A percentile compares a stretch with the other conserved stretches of the same genome.
These are phyloP conservation scores for Eilema depressum DNA, from an alignment of 2,888 invertebrate species.

Conservation along the genomic window DNA sequence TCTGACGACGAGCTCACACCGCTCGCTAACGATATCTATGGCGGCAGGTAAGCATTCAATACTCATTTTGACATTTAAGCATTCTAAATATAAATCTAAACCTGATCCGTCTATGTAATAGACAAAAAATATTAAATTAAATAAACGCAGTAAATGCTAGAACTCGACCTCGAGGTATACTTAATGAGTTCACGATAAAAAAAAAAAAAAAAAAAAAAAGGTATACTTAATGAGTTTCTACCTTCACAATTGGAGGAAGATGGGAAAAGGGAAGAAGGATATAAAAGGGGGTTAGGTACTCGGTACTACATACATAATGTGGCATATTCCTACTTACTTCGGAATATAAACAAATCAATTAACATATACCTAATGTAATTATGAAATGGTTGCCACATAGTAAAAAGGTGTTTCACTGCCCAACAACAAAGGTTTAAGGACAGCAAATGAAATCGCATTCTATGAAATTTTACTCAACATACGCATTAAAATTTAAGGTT, in stretches of 20 bases:
- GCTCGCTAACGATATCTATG: slow-evolving; percentile 95
- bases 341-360: neutral
- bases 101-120: neutral
- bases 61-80: neutral
- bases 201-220: no score
- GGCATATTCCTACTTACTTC: no score
- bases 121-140: neutral
- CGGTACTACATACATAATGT: no score
- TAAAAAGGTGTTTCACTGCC: neutral
- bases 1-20: slow-evolving; percentile 96
- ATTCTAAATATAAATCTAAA: neutral
- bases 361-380: neutral
- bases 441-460: neutral
- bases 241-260: no score
- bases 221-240: no score
- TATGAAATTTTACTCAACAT: slow-evolving; percentile 10
- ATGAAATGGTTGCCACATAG: neutral
- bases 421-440: slow-evolving; percentile 5
- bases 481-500: slow-evolving; percentile 61
- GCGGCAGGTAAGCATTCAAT: slow-evolving; percentile 91
- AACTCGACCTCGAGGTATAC: no score
- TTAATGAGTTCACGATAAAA: no score
- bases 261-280: no score
- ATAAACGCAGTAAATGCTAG: neutral
- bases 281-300: no score